Conservation (phyloP, 2,888 invertebrate species). For the Ypsolopha sequella region DNA sequence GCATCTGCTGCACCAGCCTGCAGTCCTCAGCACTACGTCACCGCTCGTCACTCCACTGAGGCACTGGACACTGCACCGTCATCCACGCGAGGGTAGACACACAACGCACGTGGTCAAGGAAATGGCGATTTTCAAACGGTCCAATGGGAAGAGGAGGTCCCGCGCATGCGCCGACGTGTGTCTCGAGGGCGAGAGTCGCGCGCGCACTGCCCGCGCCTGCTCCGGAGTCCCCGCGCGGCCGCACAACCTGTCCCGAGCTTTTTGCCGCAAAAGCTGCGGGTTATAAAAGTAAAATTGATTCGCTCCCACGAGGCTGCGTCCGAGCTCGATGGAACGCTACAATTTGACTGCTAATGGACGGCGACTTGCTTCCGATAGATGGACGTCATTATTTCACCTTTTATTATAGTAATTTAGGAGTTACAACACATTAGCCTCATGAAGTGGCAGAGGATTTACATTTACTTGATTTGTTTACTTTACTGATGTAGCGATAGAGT, state of each 20-base stretch:
- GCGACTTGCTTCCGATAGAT: background rate
- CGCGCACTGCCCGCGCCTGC: constrained; percentile 32
- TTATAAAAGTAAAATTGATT: constrained; percentile 41
- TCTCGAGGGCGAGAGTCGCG: constrained; percentile 27
- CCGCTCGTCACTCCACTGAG: background rate
- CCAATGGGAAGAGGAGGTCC: background rate
- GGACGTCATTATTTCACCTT: background rate
- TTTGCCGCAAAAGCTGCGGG: constrained; percentile 46
- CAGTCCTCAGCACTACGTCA: background rate
- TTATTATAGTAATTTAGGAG: background rate
- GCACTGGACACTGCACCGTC: background rate
- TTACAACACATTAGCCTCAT: no score
- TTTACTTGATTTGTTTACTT: no score
- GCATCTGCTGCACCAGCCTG: no score
- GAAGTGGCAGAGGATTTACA: background rate
- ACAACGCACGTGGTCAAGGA: background rate
- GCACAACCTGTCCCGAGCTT: constrained; percentile 47
- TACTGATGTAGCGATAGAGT: no score
- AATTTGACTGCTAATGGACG: constrained; percentile 3
- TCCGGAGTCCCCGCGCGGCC: constrained; percentile 11
- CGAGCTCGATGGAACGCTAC: constrained; percentile 8
- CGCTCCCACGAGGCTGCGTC: constrained; percentile 33
- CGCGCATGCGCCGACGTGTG: constrained; percentile 20
- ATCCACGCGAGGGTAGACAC: background rate
- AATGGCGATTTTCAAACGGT: background rate